Conservation (phyloP, 2,888 invertebrate species). For the Epinotia bilunana region DNA sequence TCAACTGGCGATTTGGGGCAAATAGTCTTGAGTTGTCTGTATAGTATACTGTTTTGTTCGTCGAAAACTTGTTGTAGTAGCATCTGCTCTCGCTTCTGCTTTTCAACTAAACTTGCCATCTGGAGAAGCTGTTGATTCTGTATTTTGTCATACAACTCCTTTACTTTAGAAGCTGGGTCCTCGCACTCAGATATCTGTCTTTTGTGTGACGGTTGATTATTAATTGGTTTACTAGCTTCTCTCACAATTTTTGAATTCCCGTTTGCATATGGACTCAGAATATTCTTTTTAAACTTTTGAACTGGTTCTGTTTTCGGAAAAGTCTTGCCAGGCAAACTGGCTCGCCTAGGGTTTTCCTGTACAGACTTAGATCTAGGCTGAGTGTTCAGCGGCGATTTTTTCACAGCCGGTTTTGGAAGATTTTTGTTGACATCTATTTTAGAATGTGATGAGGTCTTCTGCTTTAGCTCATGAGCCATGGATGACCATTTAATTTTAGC, state of each 20-base stretch:
- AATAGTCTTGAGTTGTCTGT: constrained; percentile 78
- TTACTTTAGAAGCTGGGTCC: constrained; percentile 70
- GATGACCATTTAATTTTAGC: constrained; percentile 82
- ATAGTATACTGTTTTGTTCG: constrained; percentile 85
- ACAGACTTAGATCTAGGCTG: constrained; percentile 57
- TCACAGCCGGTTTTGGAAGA: constrained; percentile 47
- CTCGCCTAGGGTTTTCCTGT: constrained; percentile 55
- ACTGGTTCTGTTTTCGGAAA: constrained; percentile 62
- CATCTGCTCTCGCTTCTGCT: constrained; percentile 87
- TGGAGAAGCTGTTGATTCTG: constrained; percentile 87
- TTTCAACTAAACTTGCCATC: constrained; percentile 85
- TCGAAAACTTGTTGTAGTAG: constrained; percentile 87
- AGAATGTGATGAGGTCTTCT: constrained; percentile 49
- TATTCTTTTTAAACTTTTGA: constrained; percentile 53
- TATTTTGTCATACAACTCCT: constrained; percentile 79
- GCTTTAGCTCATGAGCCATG: constrained; percentile 75
- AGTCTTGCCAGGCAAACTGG: constrained; percentile 53
- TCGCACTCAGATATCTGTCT: constrained; percentile 59
- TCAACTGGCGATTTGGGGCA: constrained; percentile 72
- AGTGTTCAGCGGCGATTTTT: constrained; percentile 51
- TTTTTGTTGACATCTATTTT: constrained; percentile 42
- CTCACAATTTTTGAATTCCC: constrained; percentile 53
- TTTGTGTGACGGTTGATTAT: constrained; percentile 36
- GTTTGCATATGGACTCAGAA: constrained; percentile 57
- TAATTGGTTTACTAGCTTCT: constrained; percentile 49